Percentiles rank a stretch among this genome's conserved stretches.
Conservation (phyloP, 2,888 invertebrate species). For the Aphodius sticticus region DNA sequence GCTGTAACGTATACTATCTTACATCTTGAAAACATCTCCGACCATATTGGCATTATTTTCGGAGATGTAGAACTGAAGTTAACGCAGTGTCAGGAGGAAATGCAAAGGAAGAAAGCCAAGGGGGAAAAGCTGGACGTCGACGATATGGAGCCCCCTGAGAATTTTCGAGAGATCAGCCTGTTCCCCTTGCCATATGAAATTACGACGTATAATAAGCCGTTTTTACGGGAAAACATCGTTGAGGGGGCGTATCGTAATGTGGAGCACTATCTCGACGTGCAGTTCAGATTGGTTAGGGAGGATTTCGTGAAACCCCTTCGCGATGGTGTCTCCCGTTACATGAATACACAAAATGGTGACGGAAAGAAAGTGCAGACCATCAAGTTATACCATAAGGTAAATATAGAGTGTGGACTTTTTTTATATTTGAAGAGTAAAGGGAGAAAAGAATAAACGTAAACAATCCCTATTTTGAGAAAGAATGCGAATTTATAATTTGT, state of each 20-base stretch:
- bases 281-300: conserved; percentile 79
- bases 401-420: conserved; percentile 33
- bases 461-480: too few relatives aligned
- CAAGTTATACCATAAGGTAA: conserved; percentile 39
- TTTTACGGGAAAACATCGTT: conserved; percentile 67
- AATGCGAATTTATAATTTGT: too few relatives aligned
- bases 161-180: conserved; percentile 65
- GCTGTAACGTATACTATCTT: conserved; percentile 44
- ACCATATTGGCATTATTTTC: conserved; percentile 38
- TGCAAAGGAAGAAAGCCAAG: conserved; percentile 37
- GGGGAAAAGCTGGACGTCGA: conserved; percentile 57
- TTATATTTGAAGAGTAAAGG: too few relatives aligned
- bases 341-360: conserved; percentile 25
- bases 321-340: conserved; percentile 64
- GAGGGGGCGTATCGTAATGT: conserved; percentile 70
- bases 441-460: too few relatives aligned
- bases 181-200: conserved; percentile 63
- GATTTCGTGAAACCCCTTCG: conserved; percentile 80
- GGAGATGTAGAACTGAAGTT: conserved; percentile 50
- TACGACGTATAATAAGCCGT: conserved; percentile 52
- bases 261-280: conserved; percentile 80
- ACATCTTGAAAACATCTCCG: conserved; percentile 33
- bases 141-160: conserved; percentile 61
- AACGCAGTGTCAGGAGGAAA: conserved; percentile 45
- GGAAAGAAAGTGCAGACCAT: conserved; percentile 30